phyloP scores from a whole-genome alignment of 1,140 invertebrate species.

The Sitophilus oryzae region DNA sequence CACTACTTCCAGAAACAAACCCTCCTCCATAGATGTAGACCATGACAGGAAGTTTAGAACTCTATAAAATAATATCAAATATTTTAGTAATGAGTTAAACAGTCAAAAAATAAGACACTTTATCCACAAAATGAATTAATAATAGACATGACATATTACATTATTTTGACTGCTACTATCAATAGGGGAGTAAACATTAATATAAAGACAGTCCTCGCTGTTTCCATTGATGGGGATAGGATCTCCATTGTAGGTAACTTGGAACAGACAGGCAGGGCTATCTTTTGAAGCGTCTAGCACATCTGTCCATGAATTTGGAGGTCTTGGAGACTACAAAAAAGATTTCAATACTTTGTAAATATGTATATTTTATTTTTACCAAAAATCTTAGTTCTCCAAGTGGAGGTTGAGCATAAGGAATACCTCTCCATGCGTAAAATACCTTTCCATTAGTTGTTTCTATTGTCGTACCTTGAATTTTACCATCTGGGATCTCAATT shows the following conservation, averaged over 20 bases:
- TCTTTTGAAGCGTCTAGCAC: background rate
- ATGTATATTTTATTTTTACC: background rate
- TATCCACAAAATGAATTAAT: no score
- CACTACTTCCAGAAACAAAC: constrained; percentile 10
- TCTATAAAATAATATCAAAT: background rate
- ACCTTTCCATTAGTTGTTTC: background rate
- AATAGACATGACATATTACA: background rate
- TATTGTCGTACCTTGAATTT: background rate
- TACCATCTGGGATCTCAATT: background rate
- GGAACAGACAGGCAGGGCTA: background rate
- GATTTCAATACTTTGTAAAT: background rate
- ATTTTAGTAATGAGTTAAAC: no score
- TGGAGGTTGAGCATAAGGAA: background rate
- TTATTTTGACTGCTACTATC: background rate
- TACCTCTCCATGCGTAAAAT: background rate
- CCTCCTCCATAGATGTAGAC: constrained; percentile 19
- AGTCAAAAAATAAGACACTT: no score
- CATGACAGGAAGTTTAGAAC: constrained; percentile 1
- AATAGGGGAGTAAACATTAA: background rate
- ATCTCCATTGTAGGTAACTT: background rate
- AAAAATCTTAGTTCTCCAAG: background rate
- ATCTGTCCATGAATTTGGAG: background rate
- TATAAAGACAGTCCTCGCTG: background rate
- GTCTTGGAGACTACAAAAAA: background rate
- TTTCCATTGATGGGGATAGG: background rate